A percentile compares a stretch with the other conserved stretches of the same genome.
Conservation (phyloP, 1,140 invertebrate species). For the fruit fly (Drosophila melanogaster) region Release_6_plus_ISO1_MT NT_037436.4:5617501-5618000, state of each 20-base stretch:
- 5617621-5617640: conserved; percentile 75
- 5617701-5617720: conserved; percentile 75
- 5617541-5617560: conserved; percentile 23
- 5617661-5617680: conserved; percentile 28
- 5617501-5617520: conserved; percentile 52
- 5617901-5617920: conserved; percentile 43
- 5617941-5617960: conserved; percentile 79
- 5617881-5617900: conserved; percentile 26
- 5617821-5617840: conserved; percentile 36
- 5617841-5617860: conserved; percentile 41
- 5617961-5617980: conserved; percentile 68
- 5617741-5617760: conserved; percentile 77
- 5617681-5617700: conserved; percentile 66
- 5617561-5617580: conserved; percentile 77
- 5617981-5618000: conserved; percentile 56
- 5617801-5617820: conserved; percentile 44
- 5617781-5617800: conserved; percentile 73
- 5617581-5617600: conserved; percentile 80
- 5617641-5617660: conserved; percentile 42
- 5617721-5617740: conserved; percentile 58
- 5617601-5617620: conserved; percentile 47
- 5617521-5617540: conserved; percentile 32
- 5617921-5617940: conserved; percentile 71
- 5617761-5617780: conserved; percentile 35
- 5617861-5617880: conserved; percentile 78